These are phyloP conservation scores for Diglossa cyanea DNA, from an alignment of 2,797 vertebrate genomes.

Conservation along the genomic window DNA sequence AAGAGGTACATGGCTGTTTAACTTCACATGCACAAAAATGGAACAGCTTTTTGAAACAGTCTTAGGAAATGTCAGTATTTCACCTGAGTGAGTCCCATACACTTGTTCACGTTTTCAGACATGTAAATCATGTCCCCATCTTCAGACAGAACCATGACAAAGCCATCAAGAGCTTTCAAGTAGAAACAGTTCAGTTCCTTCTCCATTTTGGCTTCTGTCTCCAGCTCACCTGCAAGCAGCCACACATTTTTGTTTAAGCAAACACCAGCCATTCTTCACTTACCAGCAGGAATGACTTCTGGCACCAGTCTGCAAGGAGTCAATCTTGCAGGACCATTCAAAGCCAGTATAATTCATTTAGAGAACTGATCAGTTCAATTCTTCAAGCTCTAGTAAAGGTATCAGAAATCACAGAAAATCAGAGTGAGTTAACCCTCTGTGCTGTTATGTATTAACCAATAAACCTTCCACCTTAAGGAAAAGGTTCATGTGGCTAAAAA, in stretches of 20 bases:
- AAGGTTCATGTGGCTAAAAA: not conserved
- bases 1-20: not conserved
- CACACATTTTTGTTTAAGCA: not conserved
- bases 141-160: slow-evolving; percentile 95
- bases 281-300: not conserved
- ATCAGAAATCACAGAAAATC: not conserved
- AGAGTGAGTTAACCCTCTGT: not conserved
- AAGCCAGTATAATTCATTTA: not conserved
- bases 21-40: not conserved
- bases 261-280: not conserved
- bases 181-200: slow-evolving; percentile 90
- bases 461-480: not conserved
- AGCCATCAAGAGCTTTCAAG: slow-evolving; percentile 94
- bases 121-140: slow-evolving; percentile 98
- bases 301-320: not conserved
- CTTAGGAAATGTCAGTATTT: not conserved
- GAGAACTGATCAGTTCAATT: not conserved
- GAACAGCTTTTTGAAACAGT: not conserved
- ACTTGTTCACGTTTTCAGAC: slow-evolving; percentile 96
- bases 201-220: slow-evolving; percentile 87
- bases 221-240: slow-evolving; percentile 78
- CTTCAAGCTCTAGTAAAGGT: not conserved
- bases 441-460: not conserved
- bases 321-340: not conserved
- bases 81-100: slow-evolving; percentile 96